These are phyloP conservation scores for Microcebus lehilahytsara DNA, from an alignment of 2,113 vertebrate genomes.

Conservation along the genomic window DNA sequence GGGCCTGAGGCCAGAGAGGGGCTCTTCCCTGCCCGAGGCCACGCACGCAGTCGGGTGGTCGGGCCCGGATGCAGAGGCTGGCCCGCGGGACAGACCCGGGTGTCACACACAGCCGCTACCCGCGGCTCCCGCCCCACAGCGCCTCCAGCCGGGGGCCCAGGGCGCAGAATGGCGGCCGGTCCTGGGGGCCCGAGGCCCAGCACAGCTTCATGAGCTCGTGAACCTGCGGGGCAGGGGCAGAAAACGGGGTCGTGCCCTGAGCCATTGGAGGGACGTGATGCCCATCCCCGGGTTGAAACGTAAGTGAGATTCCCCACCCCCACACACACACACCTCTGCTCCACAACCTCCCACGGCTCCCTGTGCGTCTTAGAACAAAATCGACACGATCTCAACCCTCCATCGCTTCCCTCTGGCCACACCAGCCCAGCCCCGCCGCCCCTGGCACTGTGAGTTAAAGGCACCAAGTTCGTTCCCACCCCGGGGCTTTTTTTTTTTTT, in stretches of 20 bases:
- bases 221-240: slow-evolving; percentile 81
- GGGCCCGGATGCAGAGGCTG: background rate
- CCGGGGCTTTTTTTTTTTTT: background rate
- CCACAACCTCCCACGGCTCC: background rate
- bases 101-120: background rate
- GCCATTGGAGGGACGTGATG: background rate
- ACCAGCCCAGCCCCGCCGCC: background rate
- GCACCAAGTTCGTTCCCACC: background rate
- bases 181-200: slow-evolving; percentile 84
- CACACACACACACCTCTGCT: background rate
- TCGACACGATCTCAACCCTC: background rate
- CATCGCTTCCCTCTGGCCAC: too few species aligned
- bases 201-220: slow-evolving; percentile 90
- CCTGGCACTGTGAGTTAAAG: background rate
- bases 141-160: slow-evolving; percentile 86
- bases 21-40: background rate
- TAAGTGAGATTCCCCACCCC: background rate
- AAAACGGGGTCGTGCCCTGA: background rate
- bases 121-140: slow-evolving; percentile 70
- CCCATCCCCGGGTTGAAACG: background rate
- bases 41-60: background rate
- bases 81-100: rapidly evolving
- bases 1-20: background rate
- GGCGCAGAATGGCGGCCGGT: slow-evolving; percentile 88
- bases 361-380: background rate